phyloP scores from a whole-genome alignment of 2,888 invertebrate genomes.

The Eubasilissa splendida region DNA sequence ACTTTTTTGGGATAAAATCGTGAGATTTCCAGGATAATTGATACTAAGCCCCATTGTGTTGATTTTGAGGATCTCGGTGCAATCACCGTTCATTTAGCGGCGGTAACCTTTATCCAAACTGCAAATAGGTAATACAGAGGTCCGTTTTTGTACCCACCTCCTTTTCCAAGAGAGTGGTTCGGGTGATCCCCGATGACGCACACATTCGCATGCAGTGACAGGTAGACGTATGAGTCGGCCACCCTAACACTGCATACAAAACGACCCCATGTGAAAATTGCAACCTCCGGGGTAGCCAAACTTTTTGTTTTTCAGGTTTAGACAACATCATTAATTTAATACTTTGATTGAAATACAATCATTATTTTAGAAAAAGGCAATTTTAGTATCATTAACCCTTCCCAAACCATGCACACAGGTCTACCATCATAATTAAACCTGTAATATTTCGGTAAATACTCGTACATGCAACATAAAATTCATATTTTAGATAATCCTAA shows the following conservation, averaged over 20 bases:
- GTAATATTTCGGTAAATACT: no score
- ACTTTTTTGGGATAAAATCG: background rate
- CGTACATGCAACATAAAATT: no score
- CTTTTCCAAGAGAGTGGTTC: background rate
- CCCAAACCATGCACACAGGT: no score
- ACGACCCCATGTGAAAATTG: constrained; percentile 7
- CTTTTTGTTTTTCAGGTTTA: no score
- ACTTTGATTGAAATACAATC: no score
- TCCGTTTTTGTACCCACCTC: no score
- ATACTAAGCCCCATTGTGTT: background rate
- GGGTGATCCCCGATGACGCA: constrained; percentile 2
- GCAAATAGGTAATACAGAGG: background rate
- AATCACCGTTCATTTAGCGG: background rate
- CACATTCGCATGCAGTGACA: background rate
- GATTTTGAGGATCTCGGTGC: background rate
- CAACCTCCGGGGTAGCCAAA: background rate
- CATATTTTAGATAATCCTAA: no score
- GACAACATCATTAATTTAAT: no score
- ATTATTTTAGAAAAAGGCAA: no score
- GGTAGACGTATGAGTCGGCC: background rate
- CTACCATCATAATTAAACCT: no score
- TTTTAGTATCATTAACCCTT: no score
- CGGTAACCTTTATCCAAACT: constrained; percentile 10
- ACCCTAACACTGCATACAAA: background rate
- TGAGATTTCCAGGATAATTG: constrained; percentile 2